phyloP scores from a whole-genome alignment of 2,113 vertebrate species.

The Grammomys surdaster region DNA sequence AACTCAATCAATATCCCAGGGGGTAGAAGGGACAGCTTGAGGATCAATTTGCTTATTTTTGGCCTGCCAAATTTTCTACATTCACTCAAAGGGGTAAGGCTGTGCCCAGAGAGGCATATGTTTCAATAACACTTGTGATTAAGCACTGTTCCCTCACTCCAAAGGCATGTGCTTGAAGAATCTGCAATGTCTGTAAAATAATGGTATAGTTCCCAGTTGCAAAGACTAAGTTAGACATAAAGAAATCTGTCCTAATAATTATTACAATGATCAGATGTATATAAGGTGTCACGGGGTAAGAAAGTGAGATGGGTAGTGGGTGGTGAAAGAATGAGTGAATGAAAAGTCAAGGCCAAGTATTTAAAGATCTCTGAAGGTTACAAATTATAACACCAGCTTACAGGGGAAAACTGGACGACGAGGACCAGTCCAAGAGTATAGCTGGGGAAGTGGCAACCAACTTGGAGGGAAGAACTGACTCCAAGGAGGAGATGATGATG shows the following conservation, averaged over 20 bases:
- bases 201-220: slow-evolving; percentile 36
- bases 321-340: not conserved
- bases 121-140: slow-evolving; percentile 57
- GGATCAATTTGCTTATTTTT: slow-evolving; percentile 62
- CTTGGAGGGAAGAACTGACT: not conserved
- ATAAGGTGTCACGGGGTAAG: slow-evolving; percentile 36
- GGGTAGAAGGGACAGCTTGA: slow-evolving; percentile 58
- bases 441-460: not conserved
- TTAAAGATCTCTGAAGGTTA: slow-evolving; percentile 13
- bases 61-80: slow-evolving; percentile 66
- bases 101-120: slow-evolving; percentile 69
- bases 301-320: slow-evolving; percentile 16
- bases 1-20: slow-evolving; percentile 33
- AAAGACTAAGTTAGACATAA: slow-evolving; percentile 55
- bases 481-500: too few relatives aligned
- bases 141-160: not conserved
- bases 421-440: not conserved
- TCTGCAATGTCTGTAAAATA: slow-evolving; percentile 68
- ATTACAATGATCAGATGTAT: slow-evolving; percentile 13
- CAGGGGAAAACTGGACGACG: not conserved
- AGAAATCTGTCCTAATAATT: slow-evolving; percentile 28
- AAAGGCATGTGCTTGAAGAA: slow-evolving; percentile 53
- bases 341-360: not conserved
- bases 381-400: not conserved
- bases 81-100: slow-evolving; percentile 55